Base-by-base conservation (phyloP, 2,113 vertebrate genomes). In the Acinonyx jubatus region DNA sequence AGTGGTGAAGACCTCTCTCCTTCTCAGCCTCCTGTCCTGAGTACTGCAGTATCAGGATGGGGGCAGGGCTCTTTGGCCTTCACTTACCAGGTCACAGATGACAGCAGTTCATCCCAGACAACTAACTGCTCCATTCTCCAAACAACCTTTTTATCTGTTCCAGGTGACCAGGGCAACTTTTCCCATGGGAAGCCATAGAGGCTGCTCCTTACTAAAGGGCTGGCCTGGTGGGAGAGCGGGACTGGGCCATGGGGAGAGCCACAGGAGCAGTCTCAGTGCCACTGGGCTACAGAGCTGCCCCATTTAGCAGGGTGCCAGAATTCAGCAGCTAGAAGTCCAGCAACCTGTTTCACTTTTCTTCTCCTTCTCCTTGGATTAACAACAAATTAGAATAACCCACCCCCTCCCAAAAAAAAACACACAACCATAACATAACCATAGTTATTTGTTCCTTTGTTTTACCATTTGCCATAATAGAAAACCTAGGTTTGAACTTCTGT, bases 61-160 rank as follows among this genome's bases (percentile, higher is more conserved):
- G 31, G 33, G 29, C 11, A 38, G 38, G 73, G 57, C 31, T 61
- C 7, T 79, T 65, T 85, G 19, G 31, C 21, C 80, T 92, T 81
- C 33, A n/a, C 1, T 81, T 74, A 6, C 21, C 63, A 89, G 73
- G 33, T 94, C 94, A 96, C 92, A 36, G 82, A 69, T 74, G 91
- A 69, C 41, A 91, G 74, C n/a, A 63, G 31, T 84, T 78, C 48
- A 55, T 90, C 52, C 55, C 1, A 10, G 19, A 8, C 36, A 65
- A 69, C 69, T 94, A 63, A 94, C 80, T 76, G 41, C 66, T 94
- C 31, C 36, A 86, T 96, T 96, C n/a, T 91, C 45, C 48, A 81
- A 29, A 69, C 78, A 76, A 96, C 65, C 33, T 76, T 71, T 88
- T 91, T 57, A 69, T 96, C n/a, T 68, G 7, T 61, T 83, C 33